Conservation (phyloP, 2,113 vertebrate genomes). For the Capreolus pygargus region DNA sequence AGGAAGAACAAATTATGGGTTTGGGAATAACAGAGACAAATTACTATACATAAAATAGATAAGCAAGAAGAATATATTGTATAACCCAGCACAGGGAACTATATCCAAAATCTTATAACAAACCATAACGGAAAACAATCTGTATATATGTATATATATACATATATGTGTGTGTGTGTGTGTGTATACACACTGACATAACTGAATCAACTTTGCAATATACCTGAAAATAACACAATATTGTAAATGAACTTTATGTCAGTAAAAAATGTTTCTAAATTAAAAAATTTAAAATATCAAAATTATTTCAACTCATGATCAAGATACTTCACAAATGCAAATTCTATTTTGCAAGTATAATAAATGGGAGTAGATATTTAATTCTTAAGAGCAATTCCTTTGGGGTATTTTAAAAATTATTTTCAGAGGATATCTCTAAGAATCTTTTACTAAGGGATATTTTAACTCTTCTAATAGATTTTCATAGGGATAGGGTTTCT, state of each 20-base stretch:
- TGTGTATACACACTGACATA: background rate
- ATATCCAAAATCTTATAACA: background rate
- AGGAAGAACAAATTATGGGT: background rate
- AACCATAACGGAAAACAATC: background rate
- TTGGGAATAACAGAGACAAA: background rate
- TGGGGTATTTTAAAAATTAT: background rate
- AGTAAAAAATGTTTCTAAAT: background rate
- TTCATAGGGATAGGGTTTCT: background rate
- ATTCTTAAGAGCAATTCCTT: background rate
- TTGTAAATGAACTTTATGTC: background rate
- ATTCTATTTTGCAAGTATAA: background rate
- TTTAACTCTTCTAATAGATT: background rate
- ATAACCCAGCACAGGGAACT: background rate
- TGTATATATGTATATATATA: background rate
- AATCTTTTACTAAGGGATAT: background rate
- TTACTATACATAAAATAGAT: background rate
- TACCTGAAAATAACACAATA: background rate
- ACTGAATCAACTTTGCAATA: background rate
- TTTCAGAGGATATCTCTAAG: background rate
- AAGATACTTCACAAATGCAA: background rate
- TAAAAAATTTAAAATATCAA: background rate
- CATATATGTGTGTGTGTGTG: background rate
- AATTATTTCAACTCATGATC: background rate
- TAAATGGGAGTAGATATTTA: background rate
- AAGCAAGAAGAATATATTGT: background rate